Conservation (phyloP, 2,113 vertebrate genomes). For the Cromileptes altivelis region DNA sequence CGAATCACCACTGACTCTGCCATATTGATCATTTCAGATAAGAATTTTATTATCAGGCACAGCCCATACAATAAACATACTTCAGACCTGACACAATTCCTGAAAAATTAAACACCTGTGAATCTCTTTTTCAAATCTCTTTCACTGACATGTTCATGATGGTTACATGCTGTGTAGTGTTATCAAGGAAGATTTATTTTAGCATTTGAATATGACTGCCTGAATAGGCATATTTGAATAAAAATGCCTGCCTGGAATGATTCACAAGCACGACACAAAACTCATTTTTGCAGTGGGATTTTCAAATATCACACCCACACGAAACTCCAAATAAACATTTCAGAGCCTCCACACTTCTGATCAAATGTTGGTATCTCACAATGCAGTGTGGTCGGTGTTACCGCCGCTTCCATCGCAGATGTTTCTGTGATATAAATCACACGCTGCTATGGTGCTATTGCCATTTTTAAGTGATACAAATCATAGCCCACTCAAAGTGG, state of each 20-base stretch:
- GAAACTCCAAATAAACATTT: constrained; percentile 61
- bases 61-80: constrained; percentile 19
- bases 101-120: constrained; percentile 54
- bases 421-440: constrained; percentile 52
- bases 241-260: constrained; percentile 57
- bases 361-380: constrained; percentile 56
- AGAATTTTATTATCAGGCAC: constrained; percentile 39
- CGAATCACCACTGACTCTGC: constrained; percentile 19
- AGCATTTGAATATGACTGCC: constrained; percentile 52
- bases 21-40: constrained; percentile 57
- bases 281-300: constrained; percentile 52
- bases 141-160: constrained; percentile 37
- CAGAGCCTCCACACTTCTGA: constrained; percentile 51
- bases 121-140: constrained; percentile 46
- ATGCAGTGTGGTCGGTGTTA: constrained; percentile 8
- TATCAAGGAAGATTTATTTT: constrained; percentile 59
- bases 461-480: constrained; percentile 38
- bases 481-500: constrained; percentile 32
- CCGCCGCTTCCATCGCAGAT: constrained; percentile 28
- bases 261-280: constrained; percentile 55
- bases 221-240: constrained; percentile 59
- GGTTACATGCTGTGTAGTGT: constrained; percentile 41
- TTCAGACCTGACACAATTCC: background rate
- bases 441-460: constrained; percentile 29
- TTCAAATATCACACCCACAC: constrained; percentile 66